Evolutionary conservation across 1,140 invertebrate genomes (phyloP), one percentile per base, ranked within the genome.

Genomic region (Palaemon carinicauda): DNA sequence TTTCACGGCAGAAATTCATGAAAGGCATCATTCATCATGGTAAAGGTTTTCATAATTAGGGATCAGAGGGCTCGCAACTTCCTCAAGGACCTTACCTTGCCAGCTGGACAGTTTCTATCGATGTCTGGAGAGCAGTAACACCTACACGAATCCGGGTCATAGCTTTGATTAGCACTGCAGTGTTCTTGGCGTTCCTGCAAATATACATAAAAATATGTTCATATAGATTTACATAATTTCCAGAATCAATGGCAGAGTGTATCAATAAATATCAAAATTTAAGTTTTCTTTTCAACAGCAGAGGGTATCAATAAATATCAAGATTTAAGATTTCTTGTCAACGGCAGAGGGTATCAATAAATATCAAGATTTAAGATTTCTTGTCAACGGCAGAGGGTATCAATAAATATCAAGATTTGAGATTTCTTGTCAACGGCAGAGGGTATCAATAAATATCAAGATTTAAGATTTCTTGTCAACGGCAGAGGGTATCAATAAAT

Each of bases 41-140:
- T n/a, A n/a, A n/a, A n/a, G n/a, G n/a, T 41, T 41, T 41, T 41
- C 41, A 9, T 4, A 12, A 9, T 41, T 73, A 5, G 2, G 19
- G 33, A 71, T 15, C 5, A 27, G 69, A 7, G 27, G 5, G 15
- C 24, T 0, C 14, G 33, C 7, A 33, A 10, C 1, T 29, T 17
- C 33, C 24, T 27, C 21, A 27, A 7, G 19, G 9, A 85, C 84
- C 0, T n/a, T 15, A 86, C 84, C 84, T 86, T 86, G 19, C 51
- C 78, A n/a, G n/a, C 3, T 10, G 84, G 24, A 29, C 84, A 86
- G 41, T 31, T 29, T 27, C 31, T 78, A 65, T n/a, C n/a, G 0
- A 33, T 53, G 3, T 86, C 15, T 0, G 41, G 1, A 17, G 84
- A 52, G 24, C 84, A 86, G 29, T 65, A 53, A 69, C 84, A 86